Conservation (phyloP, 1,140 invertebrate species). For the Rhyzopertha dominica region DNA sequence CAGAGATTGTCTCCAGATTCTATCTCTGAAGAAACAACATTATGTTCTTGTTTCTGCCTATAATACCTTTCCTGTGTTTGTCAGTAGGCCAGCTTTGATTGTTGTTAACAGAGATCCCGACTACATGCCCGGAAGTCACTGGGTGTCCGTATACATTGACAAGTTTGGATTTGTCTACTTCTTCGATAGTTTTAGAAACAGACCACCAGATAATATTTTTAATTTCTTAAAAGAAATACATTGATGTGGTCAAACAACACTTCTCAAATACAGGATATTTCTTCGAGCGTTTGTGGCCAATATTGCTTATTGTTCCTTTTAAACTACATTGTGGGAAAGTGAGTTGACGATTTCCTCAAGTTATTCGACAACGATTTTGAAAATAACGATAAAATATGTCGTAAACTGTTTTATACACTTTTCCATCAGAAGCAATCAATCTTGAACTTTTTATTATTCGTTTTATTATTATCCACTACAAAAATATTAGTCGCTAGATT, state of each 20-base stretch:
- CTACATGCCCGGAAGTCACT: constrained; percentile 1
- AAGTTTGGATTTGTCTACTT: too few species aligned
- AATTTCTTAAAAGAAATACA: constrained; percentile 1
- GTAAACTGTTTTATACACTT: background rate
- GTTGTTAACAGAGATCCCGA: background rate
- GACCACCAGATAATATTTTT: background rate
- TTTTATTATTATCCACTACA: background rate
- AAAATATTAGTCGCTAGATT: background rate
- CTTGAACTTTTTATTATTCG: background rate
- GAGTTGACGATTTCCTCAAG: constrained; percentile 1
- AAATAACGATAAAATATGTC: constrained; percentile 5
- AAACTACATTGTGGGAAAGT: background rate
- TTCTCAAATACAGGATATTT: background rate
- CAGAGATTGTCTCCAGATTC: too few species aligned
- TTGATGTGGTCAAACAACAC: constrained; percentile 1
- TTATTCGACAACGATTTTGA: background rate
- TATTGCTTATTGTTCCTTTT: constrained; percentile 4
- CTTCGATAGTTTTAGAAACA: constrained; percentile 6
- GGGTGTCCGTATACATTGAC: background rate
- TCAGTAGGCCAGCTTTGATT: constrained; percentile 1
- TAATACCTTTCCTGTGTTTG: background rate
- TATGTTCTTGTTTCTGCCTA: background rate
- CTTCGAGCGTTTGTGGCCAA: background rate
- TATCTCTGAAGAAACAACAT: too few species aligned
- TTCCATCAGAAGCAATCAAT: constrained; percentile 4